Conservation (phyloP, 2,888 invertebrate species). For the Ormyrus pomaceus region DNA sequence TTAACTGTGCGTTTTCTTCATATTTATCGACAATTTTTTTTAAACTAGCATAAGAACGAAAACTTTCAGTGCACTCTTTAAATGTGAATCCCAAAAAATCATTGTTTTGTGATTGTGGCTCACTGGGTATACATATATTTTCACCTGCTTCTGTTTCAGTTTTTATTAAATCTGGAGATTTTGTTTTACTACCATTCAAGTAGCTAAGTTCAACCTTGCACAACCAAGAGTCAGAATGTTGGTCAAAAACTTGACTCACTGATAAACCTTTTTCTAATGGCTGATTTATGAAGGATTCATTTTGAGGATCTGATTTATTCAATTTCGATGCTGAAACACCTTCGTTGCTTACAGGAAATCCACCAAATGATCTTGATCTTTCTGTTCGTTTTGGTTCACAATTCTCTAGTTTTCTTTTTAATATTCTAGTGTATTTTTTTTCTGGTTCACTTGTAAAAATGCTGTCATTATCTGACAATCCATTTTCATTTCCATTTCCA, state of each 20-base stretch:
- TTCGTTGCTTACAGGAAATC: constrained; percentile 33
- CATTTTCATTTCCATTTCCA: neutral
- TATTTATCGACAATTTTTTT: constrained; percentile 20
- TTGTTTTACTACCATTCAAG: constrained; percentile 39
- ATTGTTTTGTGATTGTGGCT: neutral
- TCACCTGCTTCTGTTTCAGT: neutral
- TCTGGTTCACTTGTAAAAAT: neutral
- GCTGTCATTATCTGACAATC: neutral
- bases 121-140: neutral
- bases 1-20: neutral
- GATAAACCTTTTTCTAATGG: constrained; percentile 46
- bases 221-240: constrained; percentile 52
- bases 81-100: constrained; percentile 45
- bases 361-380: constrained; percentile 52
- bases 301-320: constrained; percentile 46
- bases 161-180: constrained; percentile 21
- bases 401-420: constrained; percentile 40
- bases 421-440: neutral
- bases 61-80: constrained; percentile 44
- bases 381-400: constrained; percentile 41
- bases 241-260: constrained; percentile 53
- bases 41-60: constrained; percentile 21
- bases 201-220: constrained; percentile 51
- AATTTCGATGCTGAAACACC: constrained; percentile 21
- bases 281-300: constrained; percentile 47